Evolutionary conservation across 2,113 vertebrate genomes (phyloP), one percentile per base, ranked within the genome.

Genomic region (Brachionichthys hirsutus): DNA sequence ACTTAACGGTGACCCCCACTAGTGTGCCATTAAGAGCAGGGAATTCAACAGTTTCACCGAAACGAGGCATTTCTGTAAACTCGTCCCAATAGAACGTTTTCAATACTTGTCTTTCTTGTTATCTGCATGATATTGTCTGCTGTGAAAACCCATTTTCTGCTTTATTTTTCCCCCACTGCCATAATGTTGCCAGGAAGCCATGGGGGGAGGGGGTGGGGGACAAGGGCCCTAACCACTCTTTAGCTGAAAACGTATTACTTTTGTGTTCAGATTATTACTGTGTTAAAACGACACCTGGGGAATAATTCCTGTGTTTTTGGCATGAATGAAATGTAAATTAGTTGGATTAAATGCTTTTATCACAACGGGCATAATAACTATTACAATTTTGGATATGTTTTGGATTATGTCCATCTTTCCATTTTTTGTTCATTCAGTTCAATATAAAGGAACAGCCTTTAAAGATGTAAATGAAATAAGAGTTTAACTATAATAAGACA

Each of bases 101-200:
- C 75, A 82, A 83, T 78, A 78, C 83, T 57, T 84, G 80, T 80
- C 82, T 81, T 67, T 79, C 68, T 82, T 86, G 75, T 85, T 84
- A 90, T 86, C 85, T 84, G 61, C 58, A 57, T 63, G 67, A 81
- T 42, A 87, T 89, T 90, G 83, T 90, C 3, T 72, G 63, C 74
- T 18, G 73, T 66, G 80, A 84, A 88, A 88, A 81, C 81, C 85
- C 75, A 86, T 90, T 90, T 89, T 85, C 82, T 83, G 81, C 78
- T 85, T 81, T 88, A 87, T 85, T 89, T 53, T 34, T 86, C 78
- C 78, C 75, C 81, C 62, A 59, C 86, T 77, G 75, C 78, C 78
- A 87, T 58, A 64, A 85, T 75, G 75, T 80, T 60, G 64, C 83
- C 73, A 66, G 72, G 73, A 81, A 81, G 52, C 77, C 75, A 71